Evolutionary conservation across 2,113 vertebrate genomes (phyloP).

Genomic region (Mungos mungo): DNA sequence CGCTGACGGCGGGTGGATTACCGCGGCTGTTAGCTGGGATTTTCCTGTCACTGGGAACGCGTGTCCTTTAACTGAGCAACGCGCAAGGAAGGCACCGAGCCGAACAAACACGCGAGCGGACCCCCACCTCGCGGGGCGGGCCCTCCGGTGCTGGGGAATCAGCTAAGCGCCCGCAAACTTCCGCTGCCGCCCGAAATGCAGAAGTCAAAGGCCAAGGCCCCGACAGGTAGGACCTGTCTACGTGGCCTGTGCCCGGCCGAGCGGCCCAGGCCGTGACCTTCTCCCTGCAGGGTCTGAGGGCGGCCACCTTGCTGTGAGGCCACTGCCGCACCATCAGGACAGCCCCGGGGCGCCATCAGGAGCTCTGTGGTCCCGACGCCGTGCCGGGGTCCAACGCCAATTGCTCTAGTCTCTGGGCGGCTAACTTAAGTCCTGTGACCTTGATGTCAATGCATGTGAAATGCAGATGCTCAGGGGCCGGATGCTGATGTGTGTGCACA

Average conservation of each 20-base stretch:
- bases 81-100: not conserved
- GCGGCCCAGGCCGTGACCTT: not conserved
- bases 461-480: not conserved
- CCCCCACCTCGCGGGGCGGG: not conserved
- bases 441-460: not conserved
- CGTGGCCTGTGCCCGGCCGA: not conserved
- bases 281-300: rapidly evolving
- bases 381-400: not conserved
- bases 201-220: rapidly evolving
- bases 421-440: not conserved
- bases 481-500: rapidly evolving
- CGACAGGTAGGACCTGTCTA: not conserved
- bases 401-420: rapidly evolving
- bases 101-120: rapidly evolving
- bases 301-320: not conserved
- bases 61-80: not conserved
- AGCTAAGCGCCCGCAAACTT: rapidly evolving
- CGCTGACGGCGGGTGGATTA: not conserved
- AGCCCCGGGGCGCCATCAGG: rapidly evolving
- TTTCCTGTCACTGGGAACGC: not conserved
- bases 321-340: rapidly evolving
- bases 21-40: not conserved
- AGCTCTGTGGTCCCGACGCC: not conserved
- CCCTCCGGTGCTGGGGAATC: no score
- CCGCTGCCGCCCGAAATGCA: rapidly evolving